Evolutionary conservation across 1,140 invertebrate species (phyloP).

Genomic region (Bombus sylvicola): DNA sequence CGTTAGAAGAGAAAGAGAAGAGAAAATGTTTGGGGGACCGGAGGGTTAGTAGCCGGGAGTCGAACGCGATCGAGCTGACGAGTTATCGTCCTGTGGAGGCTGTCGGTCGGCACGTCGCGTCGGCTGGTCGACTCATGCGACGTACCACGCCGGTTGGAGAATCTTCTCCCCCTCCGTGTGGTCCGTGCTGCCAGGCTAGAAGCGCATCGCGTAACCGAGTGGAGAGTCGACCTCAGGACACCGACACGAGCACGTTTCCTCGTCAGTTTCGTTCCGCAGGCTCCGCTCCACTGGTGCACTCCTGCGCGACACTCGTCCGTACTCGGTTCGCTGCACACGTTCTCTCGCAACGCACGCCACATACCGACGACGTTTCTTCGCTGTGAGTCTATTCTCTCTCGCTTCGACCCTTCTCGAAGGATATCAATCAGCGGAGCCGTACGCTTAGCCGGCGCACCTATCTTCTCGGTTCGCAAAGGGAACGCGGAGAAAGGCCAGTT

Average conservation of each 20-base stretch:
- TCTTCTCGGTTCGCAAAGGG: not conserved
- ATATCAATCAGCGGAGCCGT: conserved; percentile 42
- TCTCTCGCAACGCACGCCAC: conserved; percentile 1
- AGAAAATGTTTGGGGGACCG: not conserved
- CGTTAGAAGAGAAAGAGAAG: not conserved
- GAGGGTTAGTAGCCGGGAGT: not conserved
- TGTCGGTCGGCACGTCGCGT: not conserved
- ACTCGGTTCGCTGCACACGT: conserved; percentile 50
- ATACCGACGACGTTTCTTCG: not conserved
- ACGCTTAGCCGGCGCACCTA: not conserved
- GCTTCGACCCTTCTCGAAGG: not conserved
- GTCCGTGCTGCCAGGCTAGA: not conserved
- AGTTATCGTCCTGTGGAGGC: conserved; percentile 4
- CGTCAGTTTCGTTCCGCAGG: conserved; percentile 53
- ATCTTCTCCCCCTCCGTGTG: conserved; percentile 26
- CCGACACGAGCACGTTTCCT: conserved; percentile 61
- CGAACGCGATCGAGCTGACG: no score
- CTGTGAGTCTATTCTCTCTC: not conserved
- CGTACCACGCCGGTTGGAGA: conserved; percentile 23
- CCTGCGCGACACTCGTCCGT: conserved; percentile 51
- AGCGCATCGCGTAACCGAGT: conserved; percentile 1
- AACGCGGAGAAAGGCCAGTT: not conserved
- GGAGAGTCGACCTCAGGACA: conserved; percentile 59
- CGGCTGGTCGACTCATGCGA: not conserved
- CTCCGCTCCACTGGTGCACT: conserved; percentile 43